Evolutionary conservation across 2,888 invertebrate species (phyloP), one percentile per base, ranked within the genome.

Genomic region (Oscheius sp.): DNA sequence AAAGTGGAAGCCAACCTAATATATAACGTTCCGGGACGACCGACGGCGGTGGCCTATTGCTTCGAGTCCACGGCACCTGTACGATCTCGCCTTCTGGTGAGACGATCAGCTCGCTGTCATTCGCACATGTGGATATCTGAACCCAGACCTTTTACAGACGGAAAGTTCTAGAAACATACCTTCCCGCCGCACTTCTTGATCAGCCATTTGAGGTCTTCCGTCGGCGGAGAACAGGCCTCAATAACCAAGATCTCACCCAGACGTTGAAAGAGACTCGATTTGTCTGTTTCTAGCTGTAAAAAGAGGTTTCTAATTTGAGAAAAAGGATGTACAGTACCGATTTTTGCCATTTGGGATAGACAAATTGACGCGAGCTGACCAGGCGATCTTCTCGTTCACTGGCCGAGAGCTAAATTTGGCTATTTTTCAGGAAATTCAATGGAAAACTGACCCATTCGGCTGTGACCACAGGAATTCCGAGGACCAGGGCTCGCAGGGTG

Each of bases 171-270:
- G 35, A 21, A 66, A 3, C 47, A 11, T 29, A 75, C 78, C 50
- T 66, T 74, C 74, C 80, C 80, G 1, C 80, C 80, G 62, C 80
- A 74, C 10, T 70, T 72, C 33, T 65, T 55, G n/a, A 80, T 68
- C 77, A 80, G 70, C 76, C 77, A 77, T 5, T 50, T 55, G 29
- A 80, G 37, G 1, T 80, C 77, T 1, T 63, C 73, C 7, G 58
- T 32, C 0, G 70, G 51, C 2, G 80, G 80, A 7, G 60, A 21
- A 32, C 80, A 80, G 9, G 72, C 73, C 2, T 72, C 63, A 0
- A 68, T 58, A 2, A 80, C 80, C 62, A 72, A 72, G 60, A 72
- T 73, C 55, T 47, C 29, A 13, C 60, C 62, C 29, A 62, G 35
- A n/a, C 57, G 10, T 1, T 11, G n/a, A 32, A 77, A 77, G 21